Percentiles rank a stretch among this genome's conserved stretches.
Conservation (phyloP, 1,140 invertebrate species). For the Caerostris extrusa region DNA sequence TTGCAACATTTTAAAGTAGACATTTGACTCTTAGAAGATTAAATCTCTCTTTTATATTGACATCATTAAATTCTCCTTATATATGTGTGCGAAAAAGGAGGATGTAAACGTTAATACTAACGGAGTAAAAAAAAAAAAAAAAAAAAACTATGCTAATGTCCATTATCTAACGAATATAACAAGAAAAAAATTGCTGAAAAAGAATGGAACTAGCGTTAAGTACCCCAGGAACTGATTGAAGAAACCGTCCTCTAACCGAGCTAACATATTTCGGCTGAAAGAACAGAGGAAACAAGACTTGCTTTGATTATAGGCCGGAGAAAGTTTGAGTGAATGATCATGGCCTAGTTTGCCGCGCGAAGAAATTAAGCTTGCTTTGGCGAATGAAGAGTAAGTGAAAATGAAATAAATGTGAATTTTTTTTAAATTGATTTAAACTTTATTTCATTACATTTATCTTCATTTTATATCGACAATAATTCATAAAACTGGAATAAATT, state of each 20-base stretch:
- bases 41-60: neutral
- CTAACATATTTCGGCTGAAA: constrained; percentile 42
- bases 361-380: neutral
- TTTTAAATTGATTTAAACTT: too few species aligned
- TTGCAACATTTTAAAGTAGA: neutral
- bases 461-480: too few species aligned
- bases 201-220: neutral
- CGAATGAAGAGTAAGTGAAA: neutral
- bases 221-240: constrained; percentile 5
- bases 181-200: neutral
- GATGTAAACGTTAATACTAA: neutral
- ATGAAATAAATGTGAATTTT: too few species aligned
- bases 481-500: too few species aligned
- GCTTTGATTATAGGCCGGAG: constrained; percentile 58
- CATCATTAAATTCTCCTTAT: constrained; percentile 8
- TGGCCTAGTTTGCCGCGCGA: neutral
- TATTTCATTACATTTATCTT: too few species aligned
- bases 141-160: neutral
- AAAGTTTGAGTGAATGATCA: neutral
- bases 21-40: neutral
- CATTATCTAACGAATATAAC: constrained; percentile 19
- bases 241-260: neutral
- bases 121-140: neutral
- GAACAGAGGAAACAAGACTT: constrained; percentile 63
- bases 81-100: constrained; percentile 33